Base-by-base conservation (phyloP, 1,140 invertebrate species). In the Meloidogyne exigua region DNA sequence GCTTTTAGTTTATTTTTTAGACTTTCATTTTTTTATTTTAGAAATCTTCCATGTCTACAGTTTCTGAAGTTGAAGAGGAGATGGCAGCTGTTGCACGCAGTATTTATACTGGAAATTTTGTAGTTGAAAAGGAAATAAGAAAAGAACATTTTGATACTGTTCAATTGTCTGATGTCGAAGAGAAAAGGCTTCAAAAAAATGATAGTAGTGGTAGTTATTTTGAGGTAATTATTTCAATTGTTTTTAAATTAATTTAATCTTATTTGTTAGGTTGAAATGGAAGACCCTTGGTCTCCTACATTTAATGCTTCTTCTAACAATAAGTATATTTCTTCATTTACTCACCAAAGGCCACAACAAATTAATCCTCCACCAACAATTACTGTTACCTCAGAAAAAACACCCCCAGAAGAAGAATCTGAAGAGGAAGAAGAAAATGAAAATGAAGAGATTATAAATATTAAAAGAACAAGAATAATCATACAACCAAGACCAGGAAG, bases 261-360 rank as follows among this genome's bases (percentile, higher is more conserved):
- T 32, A 3, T 18, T 18, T 72, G 64, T 12, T 78, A 85, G 65
- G 72, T 83, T 57, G 77, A 83, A 82, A 83, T 83, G 82, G 82
- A 83, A 36, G 82, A 83, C 42, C 84, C 84, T 0, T 65, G 76
- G 64, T 83, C 82, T 28, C 82, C 82, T 12, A 83, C 76, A 18
- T 64, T 66, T 64, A 11, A 11, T 36, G 18, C n/a, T 21, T 0
- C 71, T 42, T n/a, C 42, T 23, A 36, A n/a, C n/a, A n/a, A n/a
- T n/a, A n/a, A 42, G 9, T 39, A 9, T 62, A 80, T 32, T 64
- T 65, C 63, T 18, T 28, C 21, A 64, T 15, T 13, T 26, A 82
- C 21, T 28, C 36, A n/a, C 21, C 76, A 25, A 57, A 71, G 26
- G 78, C 18, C 57, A n/a, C 73, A 65, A 21, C 32, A 72, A 25